Conservation (phyloP, 35 echinoderm and acorn worm species). For the Heliocidaris erythrogramma region DNA sequence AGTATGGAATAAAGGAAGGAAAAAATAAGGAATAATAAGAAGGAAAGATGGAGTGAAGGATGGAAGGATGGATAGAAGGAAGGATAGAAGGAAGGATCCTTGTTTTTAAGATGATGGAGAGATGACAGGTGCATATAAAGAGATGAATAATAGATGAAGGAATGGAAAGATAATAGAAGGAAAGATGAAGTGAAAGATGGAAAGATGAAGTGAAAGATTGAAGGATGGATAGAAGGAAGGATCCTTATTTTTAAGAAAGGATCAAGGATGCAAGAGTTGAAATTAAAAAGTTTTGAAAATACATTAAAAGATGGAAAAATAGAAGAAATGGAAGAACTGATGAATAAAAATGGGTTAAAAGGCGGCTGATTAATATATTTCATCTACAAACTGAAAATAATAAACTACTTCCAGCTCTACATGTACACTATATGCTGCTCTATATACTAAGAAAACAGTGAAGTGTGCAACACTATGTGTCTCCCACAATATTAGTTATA, state of each 20-base stretch:
- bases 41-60: not conserved
- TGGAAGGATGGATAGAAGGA: too few relatives aligned
- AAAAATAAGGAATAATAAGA: not conserved
- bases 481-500: not conserved
- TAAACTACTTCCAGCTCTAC: not conserved
- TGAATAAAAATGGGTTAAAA: not conserved
- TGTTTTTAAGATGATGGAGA: too few relatives aligned
- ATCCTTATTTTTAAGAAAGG: not conserved
- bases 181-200: not conserved
- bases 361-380: not conserved
- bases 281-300: not conserved
- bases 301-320: not conserved
- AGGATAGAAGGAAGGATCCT: too few relatives aligned
- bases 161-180: not conserved
- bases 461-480: not conserved
- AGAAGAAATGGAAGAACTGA: not conserved
- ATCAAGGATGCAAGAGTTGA: not conserved
- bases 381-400: not conserved
- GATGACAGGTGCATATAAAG: not conserved
- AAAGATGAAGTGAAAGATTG: too few relatives aligned
- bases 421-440: not conserved
- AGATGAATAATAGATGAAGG: not conserved
- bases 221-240: not conserved
- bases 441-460: not conserved
- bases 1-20: not conserved